These are phyloP conservation scores for Pristionchus maxplancki DNA, from an alignment of 2,888 invertebrate species.

Conservation along the genomic window DNA sequence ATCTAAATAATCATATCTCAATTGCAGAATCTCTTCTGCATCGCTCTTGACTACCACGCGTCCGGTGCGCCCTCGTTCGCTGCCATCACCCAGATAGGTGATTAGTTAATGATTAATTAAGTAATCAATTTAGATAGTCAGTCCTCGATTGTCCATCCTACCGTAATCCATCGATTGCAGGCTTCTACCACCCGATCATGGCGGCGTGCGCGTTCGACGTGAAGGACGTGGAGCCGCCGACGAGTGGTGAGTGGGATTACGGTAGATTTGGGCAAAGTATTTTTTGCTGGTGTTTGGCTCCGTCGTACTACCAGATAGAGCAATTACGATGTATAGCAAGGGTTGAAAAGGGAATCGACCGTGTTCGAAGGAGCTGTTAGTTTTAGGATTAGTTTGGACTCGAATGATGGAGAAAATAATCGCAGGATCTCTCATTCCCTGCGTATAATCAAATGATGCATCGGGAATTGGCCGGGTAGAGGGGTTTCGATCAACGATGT, in stretches of 20 bases:
- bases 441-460: no score
- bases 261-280: neutral
- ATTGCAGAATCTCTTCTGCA: slow-evolving; percentile 85
- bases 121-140: neutral
- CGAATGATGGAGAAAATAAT: no score
- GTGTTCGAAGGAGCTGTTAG: no score
- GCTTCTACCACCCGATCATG: slow-evolving; percentile 59
- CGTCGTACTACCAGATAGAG: no score
- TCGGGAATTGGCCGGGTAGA: no score
- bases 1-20: neutral
- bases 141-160: slow-evolving; percentile 5
- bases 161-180: slow-evolving; percentile 54
- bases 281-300: no score
- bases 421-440: no score
- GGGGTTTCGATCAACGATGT: no score
- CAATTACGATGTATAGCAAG: no score
- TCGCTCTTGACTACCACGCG: slow-evolving; percentile 78
- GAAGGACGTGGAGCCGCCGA: slow-evolving; percentile 52
- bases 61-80: slow-evolving; percentile 57
- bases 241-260: neutral
- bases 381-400: no score
- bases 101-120: neutral
- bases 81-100: slow-evolving; percentile 58
- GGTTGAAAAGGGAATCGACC: no score
- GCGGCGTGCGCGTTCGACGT: slow-evolving; percentile 59